phyloP scores from a whole-genome alignment of 2,113 vertebrate species.

The Tachysurus fulvidraco region DNA sequence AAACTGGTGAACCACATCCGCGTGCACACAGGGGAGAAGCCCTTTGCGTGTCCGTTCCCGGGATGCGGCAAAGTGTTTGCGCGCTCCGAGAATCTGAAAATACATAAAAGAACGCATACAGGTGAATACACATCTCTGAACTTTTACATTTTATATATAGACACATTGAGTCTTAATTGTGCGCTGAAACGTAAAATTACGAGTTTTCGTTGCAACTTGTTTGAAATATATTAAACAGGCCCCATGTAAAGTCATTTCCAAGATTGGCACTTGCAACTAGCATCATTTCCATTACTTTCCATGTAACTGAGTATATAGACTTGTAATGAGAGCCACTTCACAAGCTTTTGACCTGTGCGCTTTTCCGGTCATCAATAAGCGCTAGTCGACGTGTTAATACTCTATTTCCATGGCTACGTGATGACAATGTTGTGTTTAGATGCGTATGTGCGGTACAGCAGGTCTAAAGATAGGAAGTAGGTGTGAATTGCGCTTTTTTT shows the following conservation, averaged over 20 bases:
- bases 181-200: not conserved
- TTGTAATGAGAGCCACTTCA: slow-evolving; percentile 12
- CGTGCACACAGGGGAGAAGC: slow-evolving; percentile 88
- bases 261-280: not conserved
- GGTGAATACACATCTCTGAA: slow-evolving; percentile 68
- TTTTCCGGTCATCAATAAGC: slow-evolving; percentile 26
- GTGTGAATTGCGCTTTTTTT: slow-evolving; percentile 35
- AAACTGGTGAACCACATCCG: slow-evolving; percentile 89
- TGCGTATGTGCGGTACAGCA: not conserved
- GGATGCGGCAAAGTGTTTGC: slow-evolving; percentile 90
- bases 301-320: not conserved
- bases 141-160: not conserved
- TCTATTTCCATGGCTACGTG: slow-evolving; percentile 30
- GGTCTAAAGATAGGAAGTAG: slow-evolving; percentile 24
- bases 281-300: not conserved
- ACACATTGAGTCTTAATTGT: not conserved
- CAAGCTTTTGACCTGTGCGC: not conserved
- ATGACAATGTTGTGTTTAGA: not conserved
- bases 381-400: slow-evolving; percentile 16
- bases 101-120: slow-evolving; percentile 91
- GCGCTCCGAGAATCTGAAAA: slow-evolving; percentile 89
- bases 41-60: slow-evolving; percentile 87
- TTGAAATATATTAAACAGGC: not conserved
- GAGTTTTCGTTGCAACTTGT: not conserved
- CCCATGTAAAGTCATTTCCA: not conserved